phyloP scores from a whole-genome alignment of 2,113 vertebrate genomes.

The Rhea pennata region DNA sequence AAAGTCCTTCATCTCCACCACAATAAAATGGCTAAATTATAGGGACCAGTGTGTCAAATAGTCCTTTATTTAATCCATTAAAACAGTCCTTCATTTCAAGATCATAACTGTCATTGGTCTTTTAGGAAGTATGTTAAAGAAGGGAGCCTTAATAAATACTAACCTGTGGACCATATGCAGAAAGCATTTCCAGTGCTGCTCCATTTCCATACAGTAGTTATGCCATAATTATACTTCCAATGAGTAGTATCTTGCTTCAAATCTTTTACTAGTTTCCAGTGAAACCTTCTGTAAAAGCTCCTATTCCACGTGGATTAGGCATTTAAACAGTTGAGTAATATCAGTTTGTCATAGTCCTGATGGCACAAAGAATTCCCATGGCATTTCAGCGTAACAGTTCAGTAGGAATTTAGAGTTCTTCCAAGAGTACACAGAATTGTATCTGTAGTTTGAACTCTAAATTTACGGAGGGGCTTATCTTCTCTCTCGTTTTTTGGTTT shows the following conservation, averaged over 20 bases:
- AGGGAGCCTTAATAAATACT: not conserved
- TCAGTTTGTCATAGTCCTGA: not conserved
- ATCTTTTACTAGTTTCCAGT: not conserved
- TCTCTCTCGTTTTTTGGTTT: not conserved
- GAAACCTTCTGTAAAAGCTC: not conserved
- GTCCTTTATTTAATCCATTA: not conserved
- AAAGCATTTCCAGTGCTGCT: not conserved
- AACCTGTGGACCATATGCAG: not conserved
- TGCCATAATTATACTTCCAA: not conserved
- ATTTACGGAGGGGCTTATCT: not conserved
- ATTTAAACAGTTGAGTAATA: not conserved
- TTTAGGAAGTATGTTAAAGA: not conserved
- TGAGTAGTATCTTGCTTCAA: not conserved
- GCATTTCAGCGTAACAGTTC: not conserved
- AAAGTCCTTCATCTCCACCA: not conserved
- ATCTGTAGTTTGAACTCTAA: not conserved
- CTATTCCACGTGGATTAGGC: not conserved
- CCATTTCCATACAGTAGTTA: not conserved
- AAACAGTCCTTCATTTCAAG: not conserved
- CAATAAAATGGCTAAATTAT: not conserved
- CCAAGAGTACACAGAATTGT: not conserved
- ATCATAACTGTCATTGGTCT: not conserved
- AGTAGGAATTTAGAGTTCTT: not conserved
- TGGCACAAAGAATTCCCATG: not conserved
- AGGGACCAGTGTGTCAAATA: not conserved